Percentiles rank a stretch among this genome's conserved stretches.
These are phyloP conservation scores for Syngnathus rostellatus DNA, from an alignment of 2,797 vertebrate species.

Conservation along the genomic window DNA sequence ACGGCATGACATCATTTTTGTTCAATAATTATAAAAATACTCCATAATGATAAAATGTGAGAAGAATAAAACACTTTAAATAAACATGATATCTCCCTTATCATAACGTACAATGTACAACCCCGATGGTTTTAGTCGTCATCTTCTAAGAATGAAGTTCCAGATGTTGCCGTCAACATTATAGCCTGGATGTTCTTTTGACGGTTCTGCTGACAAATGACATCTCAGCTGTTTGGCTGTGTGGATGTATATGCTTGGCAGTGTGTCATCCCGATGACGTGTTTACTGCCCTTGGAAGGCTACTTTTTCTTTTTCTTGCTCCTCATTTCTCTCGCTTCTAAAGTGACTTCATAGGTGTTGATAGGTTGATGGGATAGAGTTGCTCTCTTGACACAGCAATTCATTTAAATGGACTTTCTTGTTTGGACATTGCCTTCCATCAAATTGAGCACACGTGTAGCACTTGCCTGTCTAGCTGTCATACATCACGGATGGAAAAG, in stretches of 20 bases:
- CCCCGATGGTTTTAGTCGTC: background rate
- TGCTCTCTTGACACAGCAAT: constrained; percentile 12
- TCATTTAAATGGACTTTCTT: constrained; percentile 6
- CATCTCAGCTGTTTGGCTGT: background rate
- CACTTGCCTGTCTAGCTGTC: background rate
- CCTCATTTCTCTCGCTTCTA: background rate
- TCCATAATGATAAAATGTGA: too few species aligned
- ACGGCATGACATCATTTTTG: background rate
- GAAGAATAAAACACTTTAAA: too few species aligned
- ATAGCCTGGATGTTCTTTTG: background rate
- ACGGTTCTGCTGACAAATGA: background rate
- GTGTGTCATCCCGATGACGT: constrained; percentile 25
- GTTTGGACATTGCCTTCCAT: background rate
- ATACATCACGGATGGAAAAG: background rate
- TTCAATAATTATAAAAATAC: background rate
- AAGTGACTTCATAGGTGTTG: constrained; percentile 28
- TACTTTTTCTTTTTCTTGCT: constrained; percentile 1
- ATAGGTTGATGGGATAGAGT: constrained; percentile 5
- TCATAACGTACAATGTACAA: background rate
- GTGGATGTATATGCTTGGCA: constrained; percentile 19
- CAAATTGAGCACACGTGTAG: background rate
- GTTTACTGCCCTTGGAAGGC: constrained; percentile 23
- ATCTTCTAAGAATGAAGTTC: background rate
- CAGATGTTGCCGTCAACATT: constrained; percentile 1
- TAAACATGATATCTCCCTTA: background rate